Conservation (phyloP, 2,797 vertebrate species). For the Megaceryle alcyon region DNA sequence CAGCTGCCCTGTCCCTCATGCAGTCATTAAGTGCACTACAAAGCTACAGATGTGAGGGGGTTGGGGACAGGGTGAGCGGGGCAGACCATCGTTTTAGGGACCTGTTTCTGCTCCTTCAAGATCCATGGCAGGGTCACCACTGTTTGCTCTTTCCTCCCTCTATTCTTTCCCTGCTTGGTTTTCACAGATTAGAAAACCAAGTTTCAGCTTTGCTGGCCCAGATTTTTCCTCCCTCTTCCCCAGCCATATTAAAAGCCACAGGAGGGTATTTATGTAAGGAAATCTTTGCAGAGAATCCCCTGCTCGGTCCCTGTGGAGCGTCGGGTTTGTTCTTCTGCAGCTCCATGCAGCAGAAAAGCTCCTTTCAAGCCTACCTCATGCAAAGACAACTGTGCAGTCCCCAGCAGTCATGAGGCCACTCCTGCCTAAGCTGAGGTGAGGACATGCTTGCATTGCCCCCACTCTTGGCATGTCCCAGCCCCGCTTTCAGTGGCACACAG, state of each 20-base stretch:
- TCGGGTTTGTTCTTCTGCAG: neutral
- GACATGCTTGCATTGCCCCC: neutral
- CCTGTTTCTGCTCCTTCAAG: neutral
- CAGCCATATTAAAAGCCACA: slow-evolving; percentile 10
- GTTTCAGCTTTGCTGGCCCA: neutral
- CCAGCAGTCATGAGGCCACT: neutral
- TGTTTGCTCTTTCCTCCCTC: neutral
- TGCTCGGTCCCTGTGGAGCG: neutral
- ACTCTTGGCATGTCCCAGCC: neutral
- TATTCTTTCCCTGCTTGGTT: neutral
- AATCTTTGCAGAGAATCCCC: neutral
- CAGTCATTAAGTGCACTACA: neutral
- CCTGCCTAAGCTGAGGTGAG: neutral
- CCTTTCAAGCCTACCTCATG: neutral
- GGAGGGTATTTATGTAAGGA: neutral
- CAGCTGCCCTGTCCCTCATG: neutral
- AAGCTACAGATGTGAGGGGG: neutral
- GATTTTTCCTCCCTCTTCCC: neutral
- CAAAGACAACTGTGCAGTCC: neutral
- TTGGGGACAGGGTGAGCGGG: neutral
- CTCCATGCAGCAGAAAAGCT: neutral
- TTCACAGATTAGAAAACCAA: neutral
- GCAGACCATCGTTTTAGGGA: neutral
- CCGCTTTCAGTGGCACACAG: fast-evolving
- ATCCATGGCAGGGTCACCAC: fast-evolving